phyloP scores from a whole-genome alignment of 2,113 vertebrate genomes.

The Microcebus tavaratra region DNA sequence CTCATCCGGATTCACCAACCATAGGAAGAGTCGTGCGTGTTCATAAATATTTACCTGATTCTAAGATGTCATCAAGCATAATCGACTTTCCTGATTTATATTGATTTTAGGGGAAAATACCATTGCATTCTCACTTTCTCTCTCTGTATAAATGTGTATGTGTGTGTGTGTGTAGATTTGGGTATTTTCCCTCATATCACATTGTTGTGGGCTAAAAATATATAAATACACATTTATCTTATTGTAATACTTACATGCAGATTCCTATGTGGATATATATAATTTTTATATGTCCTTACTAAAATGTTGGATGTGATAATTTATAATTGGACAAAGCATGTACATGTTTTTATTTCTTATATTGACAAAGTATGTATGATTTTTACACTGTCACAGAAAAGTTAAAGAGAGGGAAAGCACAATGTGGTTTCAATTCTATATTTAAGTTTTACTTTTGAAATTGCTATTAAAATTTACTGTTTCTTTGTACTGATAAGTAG shows the following conservation, averaged over 20 bases:
- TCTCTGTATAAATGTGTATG: neutral
- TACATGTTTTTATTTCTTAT: neutral
- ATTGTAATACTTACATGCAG: neutral
- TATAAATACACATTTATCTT: neutral
- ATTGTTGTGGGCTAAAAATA: neutral
- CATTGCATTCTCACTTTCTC: neutral
- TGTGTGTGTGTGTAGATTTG: neutral
- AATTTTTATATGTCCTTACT: neutral
- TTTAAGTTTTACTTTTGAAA: neutral
- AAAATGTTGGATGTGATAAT: neutral
- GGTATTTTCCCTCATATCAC: neutral
- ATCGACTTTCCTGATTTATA: neutral
- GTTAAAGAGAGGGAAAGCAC: neutral
- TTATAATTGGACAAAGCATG: neutral
- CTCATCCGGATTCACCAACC: neutral
- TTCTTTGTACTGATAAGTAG: neutral
- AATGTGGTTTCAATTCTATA: neutral
- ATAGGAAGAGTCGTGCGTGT: neutral
- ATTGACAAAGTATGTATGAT: neutral
- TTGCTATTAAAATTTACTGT: neutral
- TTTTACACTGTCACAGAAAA: neutral
- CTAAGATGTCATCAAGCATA: neutral
- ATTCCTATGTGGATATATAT: neutral
- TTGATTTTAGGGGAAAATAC: neutral
- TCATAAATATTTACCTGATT: neutral